Base-by-base conservation (phyloP, 1,140 invertebrate genomes). In the Harpegnathos saltator region DNA sequence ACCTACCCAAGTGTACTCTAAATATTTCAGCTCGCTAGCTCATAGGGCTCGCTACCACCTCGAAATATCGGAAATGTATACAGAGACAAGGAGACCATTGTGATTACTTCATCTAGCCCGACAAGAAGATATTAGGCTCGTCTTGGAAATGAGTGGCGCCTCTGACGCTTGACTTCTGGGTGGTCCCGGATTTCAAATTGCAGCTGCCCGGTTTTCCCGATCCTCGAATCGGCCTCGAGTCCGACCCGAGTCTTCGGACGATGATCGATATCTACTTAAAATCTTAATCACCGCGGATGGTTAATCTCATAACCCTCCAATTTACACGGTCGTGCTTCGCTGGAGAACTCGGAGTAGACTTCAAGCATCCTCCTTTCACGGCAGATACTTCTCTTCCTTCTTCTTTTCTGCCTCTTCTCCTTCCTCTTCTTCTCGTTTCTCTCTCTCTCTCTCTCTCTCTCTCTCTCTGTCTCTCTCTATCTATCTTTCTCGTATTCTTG, bases 321-420 rank as follows among this genome's bases (percentile, higher is more conserved):
- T 56, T 33, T 66, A 56, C 14, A 19, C 50, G 15, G 50, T 2
- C 15, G 15, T 24, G 11, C 22, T 78, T 54, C 22, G 24, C 15
- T 44, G 44, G 26, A 44, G 38, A 75, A 50, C 59, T 29, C n/a
- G 61, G n/a, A 52, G n/a, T 65, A 29, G 44, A 14, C 22, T 33
- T 74, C 38, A 48, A 65, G 54, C 33, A 22, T n/a, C n/a, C 9
- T 26, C 38, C 38, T 44, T 44, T 44, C 38, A 7, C 38, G 38
- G 3, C 38, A 44, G 38, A 44, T 44, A 44, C 12, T 15, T 15
- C 61, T 29, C 58, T 17, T 15, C 29, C 33, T 29, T 24, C 50
- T 26, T 62, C n/a, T 52, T 50, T 11, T 44, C 11, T 50, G 19
- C 26, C 3, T 26, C 12, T 14, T 14, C 61, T 44, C 33, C 22